A percentile compares a stretch with the other conserved stretches of the same genome.
Conservation (phyloP, 37 sponge, comb jelly and placozoan genomes). For the Spongilla lacustris region DNA sequence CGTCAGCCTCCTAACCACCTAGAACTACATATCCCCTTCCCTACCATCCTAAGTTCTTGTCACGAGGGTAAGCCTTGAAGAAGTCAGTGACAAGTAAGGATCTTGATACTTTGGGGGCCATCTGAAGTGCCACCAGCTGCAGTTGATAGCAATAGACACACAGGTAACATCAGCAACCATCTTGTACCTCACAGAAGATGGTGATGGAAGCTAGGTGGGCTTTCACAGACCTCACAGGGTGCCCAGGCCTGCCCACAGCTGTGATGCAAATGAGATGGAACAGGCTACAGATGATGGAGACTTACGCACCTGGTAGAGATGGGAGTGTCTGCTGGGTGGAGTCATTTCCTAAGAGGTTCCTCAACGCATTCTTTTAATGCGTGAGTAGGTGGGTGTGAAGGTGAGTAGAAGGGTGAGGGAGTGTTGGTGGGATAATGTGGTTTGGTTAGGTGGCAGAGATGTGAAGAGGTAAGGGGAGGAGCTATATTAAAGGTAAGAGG, state of each 20-base stretch:
- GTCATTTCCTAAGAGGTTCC: too few relatives aligned
- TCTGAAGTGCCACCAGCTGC: constrained; percentile 30
- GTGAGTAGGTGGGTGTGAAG: too few relatives aligned
- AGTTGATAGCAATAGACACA: neutral
- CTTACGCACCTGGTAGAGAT: too few relatives aligned
- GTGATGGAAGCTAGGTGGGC: constrained; percentile 51
- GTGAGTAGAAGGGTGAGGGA: too few relatives aligned
- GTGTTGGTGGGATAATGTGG: too few relatives aligned
- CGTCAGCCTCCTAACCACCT: neutral
- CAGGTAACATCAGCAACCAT: neutral
- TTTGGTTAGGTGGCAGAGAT: too few relatives aligned
- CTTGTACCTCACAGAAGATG: constrained; percentile 56
- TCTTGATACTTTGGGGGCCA: constrained; percentile 31
- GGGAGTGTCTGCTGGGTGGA: too few relatives aligned
- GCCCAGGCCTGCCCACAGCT: too few relatives aligned
- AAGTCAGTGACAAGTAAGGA: constrained; percentile 35
- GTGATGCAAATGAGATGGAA: too few relatives aligned
- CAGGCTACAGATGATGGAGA: too few relatives aligned
- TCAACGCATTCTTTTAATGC: too few relatives aligned
- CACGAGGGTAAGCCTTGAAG: constrained; percentile 35
- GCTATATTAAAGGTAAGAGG: neutral
- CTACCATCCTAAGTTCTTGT: neutral
- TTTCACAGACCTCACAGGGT: constrained; percentile 35
- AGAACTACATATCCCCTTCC: neutral
- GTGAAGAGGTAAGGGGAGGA: too few relatives aligned